phyloP scores from a whole-genome alignment of 2,888 invertebrate genomes.

The Nemotelus pantherinus region DNA sequence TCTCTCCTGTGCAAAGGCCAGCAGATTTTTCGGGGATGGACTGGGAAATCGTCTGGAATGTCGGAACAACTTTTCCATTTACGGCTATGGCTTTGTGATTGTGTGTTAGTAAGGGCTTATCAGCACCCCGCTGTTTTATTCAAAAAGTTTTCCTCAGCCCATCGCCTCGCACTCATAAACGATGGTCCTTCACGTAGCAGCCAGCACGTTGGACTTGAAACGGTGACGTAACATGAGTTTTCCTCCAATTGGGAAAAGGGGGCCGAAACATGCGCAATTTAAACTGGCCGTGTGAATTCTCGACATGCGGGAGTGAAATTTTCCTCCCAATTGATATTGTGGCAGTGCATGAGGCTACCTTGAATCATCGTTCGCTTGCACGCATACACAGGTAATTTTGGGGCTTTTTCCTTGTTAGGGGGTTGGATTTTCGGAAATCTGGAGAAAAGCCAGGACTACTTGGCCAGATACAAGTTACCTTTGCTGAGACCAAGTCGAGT shows the following conservation, averaged over 20 bases:
- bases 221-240: slow-evolving; percentile 49
- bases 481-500: slow-evolving; percentile 66
- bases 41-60: slow-evolving; percentile 23
- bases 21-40: neutral
- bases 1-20: too few relatives aligned
- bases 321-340: slow-evolving; percentile 27
- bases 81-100: neutral
- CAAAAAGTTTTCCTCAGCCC: neutral
- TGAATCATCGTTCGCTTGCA: slow-evolving; percentile 3
- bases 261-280: slow-evolving; percentile 50
- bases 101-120: slow-evolving; percentile 2
- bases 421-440: slow-evolving; percentile 43
- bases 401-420: slow-evolving; percentile 14
- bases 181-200: neutral
- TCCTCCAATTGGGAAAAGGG: slow-evolving; percentile 49
- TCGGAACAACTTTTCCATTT: neutral
- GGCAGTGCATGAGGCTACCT: neutral
- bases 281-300: slow-evolving; percentile 22
- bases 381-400: slow-evolving; percentile 31
- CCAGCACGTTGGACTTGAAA: slow-evolving; percentile 21
- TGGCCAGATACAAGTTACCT: slow-evolving; percentile 65
- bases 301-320: neutral
- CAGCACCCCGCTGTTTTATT: slow-evolving; percentile 16
- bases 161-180: slow-evolving; percentile 1
- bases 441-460: slow-evolving; percentile 52